A percentile compares a stretch with the other conserved stretches of the same genome.
phyloP scores from a whole-genome alignment of 1,140 invertebrate genomes.

The Phymastichus coffea region DNA sequence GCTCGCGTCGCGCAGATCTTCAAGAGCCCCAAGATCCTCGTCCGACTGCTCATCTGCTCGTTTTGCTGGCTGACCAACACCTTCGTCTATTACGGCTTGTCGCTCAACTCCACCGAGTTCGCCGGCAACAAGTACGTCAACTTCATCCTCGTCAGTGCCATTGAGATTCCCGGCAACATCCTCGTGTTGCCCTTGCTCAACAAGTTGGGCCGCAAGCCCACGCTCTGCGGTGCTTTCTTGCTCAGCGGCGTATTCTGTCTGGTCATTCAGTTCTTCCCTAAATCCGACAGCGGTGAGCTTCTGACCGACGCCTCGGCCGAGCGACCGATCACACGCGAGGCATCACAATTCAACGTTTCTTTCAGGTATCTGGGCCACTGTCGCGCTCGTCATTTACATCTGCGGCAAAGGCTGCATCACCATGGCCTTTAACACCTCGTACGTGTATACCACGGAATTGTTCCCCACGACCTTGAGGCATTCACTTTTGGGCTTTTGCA shows the following conservation, averaged over 20 bases:
- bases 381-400: conserved; percentile 64
- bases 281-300: conserved; percentile 16
- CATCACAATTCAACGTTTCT: conserved; percentile 1
- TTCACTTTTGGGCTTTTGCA: conserved; percentile 67
- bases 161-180: conserved; percentile 73
- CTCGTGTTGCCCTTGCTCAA: conserved; percentile 66
- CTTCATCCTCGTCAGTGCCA: conserved; percentile 68
- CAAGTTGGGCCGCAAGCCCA: conserved; percentile 63
- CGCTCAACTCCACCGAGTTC: conserved; percentile 74
- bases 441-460: conserved; percentile 72
- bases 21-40: conserved; percentile 44
- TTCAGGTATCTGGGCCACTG: conserved; percentile 34
- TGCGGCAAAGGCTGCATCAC: conserved; percentile 74
- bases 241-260: conserved; percentile 59
- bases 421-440: conserved; percentile 68
- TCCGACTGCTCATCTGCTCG: conserved; percentile 64
- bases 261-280: conserved; percentile 43
- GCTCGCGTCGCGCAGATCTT: conserved; percentile 26
- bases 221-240: conserved; percentile 62
- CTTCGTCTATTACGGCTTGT: conserved; percentile 80
- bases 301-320: too few relatives aligned
- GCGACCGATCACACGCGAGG: too few relatives aligned
- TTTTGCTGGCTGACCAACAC: conserved; percentile 71
- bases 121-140: conserved; percentile 71
- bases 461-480: conserved; percentile 70